Conservation (phyloP, 30 jellyfish, hydroid and myxozoan genomes). For the Aurelia sp. region DNA sequence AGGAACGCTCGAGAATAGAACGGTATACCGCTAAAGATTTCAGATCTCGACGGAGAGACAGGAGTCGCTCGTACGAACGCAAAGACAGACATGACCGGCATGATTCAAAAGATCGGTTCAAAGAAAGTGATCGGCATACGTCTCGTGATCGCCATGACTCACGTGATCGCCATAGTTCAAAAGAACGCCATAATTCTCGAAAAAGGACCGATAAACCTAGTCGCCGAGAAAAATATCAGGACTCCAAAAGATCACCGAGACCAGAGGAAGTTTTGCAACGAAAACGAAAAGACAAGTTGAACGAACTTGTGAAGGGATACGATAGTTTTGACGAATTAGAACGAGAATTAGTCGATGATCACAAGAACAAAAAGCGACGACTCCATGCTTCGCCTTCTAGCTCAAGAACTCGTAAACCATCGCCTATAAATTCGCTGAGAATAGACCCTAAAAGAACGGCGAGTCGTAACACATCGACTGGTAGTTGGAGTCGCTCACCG, state of each 20-base stretch:
- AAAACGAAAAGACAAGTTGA: conserved; percentile 20
- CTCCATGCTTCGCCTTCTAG: conserved; percentile 34
- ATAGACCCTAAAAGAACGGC: background rate
- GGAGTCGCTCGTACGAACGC: conserved; percentile 36
- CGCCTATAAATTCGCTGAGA: conserved; percentile 23
- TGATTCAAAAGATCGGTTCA: conserved; percentile 15
- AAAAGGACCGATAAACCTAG: conserved; percentile 20
- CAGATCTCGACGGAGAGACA: conserved; percentile 13
- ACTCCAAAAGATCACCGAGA: conserved; percentile 38
- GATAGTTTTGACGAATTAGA: conserved; percentile 60
- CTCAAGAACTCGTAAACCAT: conserved; percentile 15
- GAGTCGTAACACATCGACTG: background rate
- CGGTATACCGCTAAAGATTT: background rate
- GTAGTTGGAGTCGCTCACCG: conserved; percentile 74
- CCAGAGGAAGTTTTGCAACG: conserved; percentile 43
- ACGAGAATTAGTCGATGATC: conserved; percentile 29
- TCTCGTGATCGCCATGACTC: conserved; percentile 21
- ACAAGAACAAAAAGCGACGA: conserved; percentile 7
- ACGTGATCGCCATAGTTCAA: conserved; percentile 8
- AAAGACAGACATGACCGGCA: background rate
- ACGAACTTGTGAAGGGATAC: conserved; percentile 15
- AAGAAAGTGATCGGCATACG: background rate
- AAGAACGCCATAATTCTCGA: background rate
- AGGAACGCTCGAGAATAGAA: background rate
- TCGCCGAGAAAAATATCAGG: conserved; percentile 11